Evolutionary conservation across 2,797 vertebrate species (phyloP).

Genomic region (Crenuchus spilurus): DNA sequence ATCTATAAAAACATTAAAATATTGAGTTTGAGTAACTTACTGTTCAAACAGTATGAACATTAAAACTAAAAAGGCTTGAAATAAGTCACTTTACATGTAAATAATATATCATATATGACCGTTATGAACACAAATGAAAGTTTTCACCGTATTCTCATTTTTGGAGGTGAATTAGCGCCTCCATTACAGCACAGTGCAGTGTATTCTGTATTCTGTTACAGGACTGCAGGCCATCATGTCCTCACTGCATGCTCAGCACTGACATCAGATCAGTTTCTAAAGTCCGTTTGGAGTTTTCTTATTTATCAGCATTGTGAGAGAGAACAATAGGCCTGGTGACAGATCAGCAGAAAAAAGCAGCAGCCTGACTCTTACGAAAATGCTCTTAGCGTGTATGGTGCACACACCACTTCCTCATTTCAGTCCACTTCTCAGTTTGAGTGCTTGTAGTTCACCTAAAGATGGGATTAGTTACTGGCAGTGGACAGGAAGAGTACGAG

Average conservation of each 20-base stretch:
- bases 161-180: no score
- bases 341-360: not conserved
- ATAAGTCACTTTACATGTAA: no score
- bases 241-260: not conserved
- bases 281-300: not conserved
- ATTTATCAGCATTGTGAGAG: not conserved
- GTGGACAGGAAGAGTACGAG: not conserved
- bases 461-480: not conserved
- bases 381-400: not conserved
- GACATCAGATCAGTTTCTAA: not conserved
- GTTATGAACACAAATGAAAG: no score
- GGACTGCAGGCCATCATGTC: not conserved
- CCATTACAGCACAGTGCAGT: no score
- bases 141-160: no score
- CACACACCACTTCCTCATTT: not conserved
- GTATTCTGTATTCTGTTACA: no score
- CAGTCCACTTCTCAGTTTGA: not conserved
- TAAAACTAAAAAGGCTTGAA: no score
- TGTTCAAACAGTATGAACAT: no score
- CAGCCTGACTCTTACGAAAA: not conserved
- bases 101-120: no score
- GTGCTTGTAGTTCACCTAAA: not conserved
- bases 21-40: no score
- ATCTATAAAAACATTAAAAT: no score
- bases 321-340: not conserved